Percentiles rank a stretch among this genome's conserved stretches.
phyloP scores from a whole-genome alignment of 2,888 invertebrate genomes.

The Erebia aethiops region DNA sequence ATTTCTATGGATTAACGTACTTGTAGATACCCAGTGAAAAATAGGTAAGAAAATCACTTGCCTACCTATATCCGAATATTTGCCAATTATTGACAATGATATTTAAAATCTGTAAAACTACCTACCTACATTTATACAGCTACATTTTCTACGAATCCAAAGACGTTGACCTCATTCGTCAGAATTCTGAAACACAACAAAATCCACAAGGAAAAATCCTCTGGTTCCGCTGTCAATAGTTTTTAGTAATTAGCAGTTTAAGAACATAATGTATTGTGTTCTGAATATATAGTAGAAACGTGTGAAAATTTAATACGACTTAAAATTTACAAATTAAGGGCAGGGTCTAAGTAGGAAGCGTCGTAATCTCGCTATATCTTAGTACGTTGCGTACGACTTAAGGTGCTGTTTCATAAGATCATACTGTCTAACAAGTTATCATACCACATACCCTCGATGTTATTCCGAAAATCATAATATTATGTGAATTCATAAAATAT shows the following conservation, averaged over 20 bases:
- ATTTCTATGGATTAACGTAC: too few species aligned
- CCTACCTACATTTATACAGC: background rate
- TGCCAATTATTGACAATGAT: too few species aligned
- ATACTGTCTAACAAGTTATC: too few species aligned
- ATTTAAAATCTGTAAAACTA: too few species aligned
- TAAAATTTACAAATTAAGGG: conserved; percentile 32
- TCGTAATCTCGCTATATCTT: background rate
- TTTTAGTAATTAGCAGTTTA: conserved; percentile 49
- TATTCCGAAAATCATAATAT: too few species aligned
- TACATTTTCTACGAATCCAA: conserved; percentile 26
- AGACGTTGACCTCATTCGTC: conserved; percentile 29
- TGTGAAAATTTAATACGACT: conserved; percentile 35
- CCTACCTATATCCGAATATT: too few species aligned
- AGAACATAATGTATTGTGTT: conserved; percentile 38
- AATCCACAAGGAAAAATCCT: conserved; percentile 57
- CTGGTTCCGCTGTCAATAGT: conserved; percentile 43
- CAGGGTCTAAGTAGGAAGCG: conserved; percentile 47
- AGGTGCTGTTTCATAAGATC: conserved; percentile 2
- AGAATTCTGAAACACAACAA: conserved; percentile 47
- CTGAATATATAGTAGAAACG: conserved; percentile 47
- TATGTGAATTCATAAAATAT: too few species aligned
- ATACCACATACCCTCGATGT: too few species aligned
- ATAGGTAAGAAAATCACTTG: too few species aligned
- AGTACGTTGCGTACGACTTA: conserved; percentile 23
- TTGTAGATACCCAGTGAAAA: too few species aligned